A percentile compares a stretch with the other conserved stretches of the same genome.
These are phyloP conservation scores for Ophonus ardosiacus DNA, from an alignment of 2,888 invertebrate species.

Conservation along the genomic window DNA sequence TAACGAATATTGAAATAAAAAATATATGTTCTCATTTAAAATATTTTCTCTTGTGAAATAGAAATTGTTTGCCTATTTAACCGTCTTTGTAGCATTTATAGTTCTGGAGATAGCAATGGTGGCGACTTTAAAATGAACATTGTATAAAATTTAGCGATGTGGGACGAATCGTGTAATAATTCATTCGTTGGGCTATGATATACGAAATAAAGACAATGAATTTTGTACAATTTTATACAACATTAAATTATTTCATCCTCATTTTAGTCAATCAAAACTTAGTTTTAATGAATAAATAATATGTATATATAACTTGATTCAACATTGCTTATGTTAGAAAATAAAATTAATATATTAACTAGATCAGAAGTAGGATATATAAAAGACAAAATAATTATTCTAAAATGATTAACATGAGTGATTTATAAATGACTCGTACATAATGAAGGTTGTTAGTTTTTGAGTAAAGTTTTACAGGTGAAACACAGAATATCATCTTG, in stretches of 20 bases:
- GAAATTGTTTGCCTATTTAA: too few relatives aligned
- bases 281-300: conserved; percentile 41
- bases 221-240: conserved; percentile 41
- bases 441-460: too few relatives aligned
- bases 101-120: too few relatives aligned
- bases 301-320: conserved; percentile 38
- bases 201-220: conserved; percentile 50
- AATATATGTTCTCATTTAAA: too few relatives aligned
- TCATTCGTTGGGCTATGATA: not conserved
- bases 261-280: conserved; percentile 41
- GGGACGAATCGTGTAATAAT: too few relatives aligned
- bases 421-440: not conserved
- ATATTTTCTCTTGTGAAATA: too few relatives aligned
- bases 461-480: not conserved
- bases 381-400: conserved; percentile 33
- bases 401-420: conserved; percentile 30
- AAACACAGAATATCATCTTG: conserved; percentile 54
- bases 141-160: too few relatives aligned
- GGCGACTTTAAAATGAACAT: too few relatives aligned
- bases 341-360: conserved; percentile 44
- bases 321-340: conserved; percentile 35
- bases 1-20: too few relatives aligned
- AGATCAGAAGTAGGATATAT: conserved; percentile 12
- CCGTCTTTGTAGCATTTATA: too few relatives aligned
- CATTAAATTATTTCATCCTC: conserved; percentile 38